Percentiles rank a stretch among this genome's conserved stretches.
phyloP scores from a whole-genome alignment of 2,113 vertebrate genomes.

The Clarias magur region DNA sequence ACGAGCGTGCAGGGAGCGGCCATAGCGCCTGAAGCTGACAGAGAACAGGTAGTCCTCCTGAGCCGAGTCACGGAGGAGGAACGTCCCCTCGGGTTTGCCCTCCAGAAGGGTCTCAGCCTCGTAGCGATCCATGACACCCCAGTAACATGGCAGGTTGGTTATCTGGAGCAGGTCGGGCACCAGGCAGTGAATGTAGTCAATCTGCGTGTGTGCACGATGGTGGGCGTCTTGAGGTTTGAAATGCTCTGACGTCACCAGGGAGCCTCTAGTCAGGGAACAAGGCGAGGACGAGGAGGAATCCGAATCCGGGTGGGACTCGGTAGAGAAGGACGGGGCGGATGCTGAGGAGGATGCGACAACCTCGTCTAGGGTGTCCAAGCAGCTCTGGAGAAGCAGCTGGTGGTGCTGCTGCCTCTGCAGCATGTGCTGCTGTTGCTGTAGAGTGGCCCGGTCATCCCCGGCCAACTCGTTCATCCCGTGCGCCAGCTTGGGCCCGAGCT shows the following conservation, averaged over 20 bases:
- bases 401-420: constrained; percentile 59
- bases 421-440: constrained; percentile 64
- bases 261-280: constrained; percentile 30
- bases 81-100: constrained; percentile 80
- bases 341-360: constrained; percentile 65
- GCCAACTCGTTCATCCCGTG: constrained; percentile 77
- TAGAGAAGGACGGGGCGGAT: constrained; percentile 41
- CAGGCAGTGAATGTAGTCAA: constrained; percentile 81
- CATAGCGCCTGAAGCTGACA: constrained; percentile 82
- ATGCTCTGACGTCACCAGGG: constrained; percentile 51
- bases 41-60: constrained; percentile 86
- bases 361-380: constrained; percentile 76
- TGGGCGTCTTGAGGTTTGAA: constrained; percentile 63
- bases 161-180: constrained; percentile 80
- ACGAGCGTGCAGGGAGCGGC: constrained; percentile 80
- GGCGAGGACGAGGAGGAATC: constrained; percentile 43
- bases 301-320: constrained; percentile 34
- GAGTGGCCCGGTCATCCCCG: constrained; percentile 59
- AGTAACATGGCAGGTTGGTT: constrained; percentile 79
- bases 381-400: constrained; percentile 74
- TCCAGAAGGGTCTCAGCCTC: constrained; percentile 79
- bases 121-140: constrained; percentile 83
- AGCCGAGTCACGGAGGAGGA: constrained; percentile 81
- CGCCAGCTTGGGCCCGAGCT: constrained; percentile 79
- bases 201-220: constrained; percentile 78